Base-by-base conservation (phyloP, 2,113 vertebrate species). In the Sula dactylatra region DNA sequence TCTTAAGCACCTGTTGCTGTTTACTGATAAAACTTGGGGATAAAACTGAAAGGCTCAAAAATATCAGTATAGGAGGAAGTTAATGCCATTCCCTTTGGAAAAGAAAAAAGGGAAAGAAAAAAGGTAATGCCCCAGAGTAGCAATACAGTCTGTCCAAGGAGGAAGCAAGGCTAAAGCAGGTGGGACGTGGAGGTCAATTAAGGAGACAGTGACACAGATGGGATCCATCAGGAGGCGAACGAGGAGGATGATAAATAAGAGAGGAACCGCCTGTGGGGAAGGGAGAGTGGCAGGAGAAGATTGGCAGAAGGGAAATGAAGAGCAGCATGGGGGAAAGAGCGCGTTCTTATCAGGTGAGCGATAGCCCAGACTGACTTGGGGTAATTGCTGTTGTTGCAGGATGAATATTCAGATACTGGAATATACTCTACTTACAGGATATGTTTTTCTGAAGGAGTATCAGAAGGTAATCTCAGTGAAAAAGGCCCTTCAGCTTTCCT, bases 61-160 rank as follows among this genome's bases (percentile, higher is more conserved):
- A 13, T 9, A 29, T 4, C 50, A 34, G 0, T 0, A 0, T 1
- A 11, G 40, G 19, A 22, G 27, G 47, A 16, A 18, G 14, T 27
- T 4, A 6, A 2, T 31, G 55, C 2, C 3, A 6, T 16, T 74
- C 5, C 15, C 34, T 64, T 18, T 11, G 8, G 40, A 13, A 31
- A 38, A 36, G 27, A 2, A 13, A 34, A 25, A 44, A 24, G 9
- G 17, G 18, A 16, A 55, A 6, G 26, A 11, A 2, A 11, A 16
- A 55, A 16, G 15, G 4, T 16, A 14, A 7, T 21, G 19, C 4
- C 21, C 2, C 8, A 13, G 50, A 49, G 54, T 1, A 78, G 40
- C 31, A 44, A 8, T 7, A 4, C 8, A 16, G 11, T 0, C 2
- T 47, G 31, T 1, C 4, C 15, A 2, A 32, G 67, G 47, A n/a